These are phyloP conservation scores for Hyperopisus bebe DNA, from an alignment of 2,113 vertebrate species.

Conservation along the genomic window DNA sequence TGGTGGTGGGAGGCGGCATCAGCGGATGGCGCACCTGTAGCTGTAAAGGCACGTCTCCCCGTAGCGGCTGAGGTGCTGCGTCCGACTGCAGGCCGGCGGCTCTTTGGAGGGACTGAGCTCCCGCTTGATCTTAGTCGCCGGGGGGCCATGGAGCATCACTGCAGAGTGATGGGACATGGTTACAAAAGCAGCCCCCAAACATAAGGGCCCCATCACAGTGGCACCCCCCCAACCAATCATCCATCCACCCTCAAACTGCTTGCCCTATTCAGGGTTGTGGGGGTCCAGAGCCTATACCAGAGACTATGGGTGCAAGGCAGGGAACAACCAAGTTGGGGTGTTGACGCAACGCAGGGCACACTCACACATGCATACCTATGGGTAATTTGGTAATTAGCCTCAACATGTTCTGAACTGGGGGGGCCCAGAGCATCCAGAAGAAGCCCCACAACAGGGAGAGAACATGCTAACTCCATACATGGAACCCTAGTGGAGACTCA, in stretches of 20 bases:
- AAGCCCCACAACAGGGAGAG: neutral
- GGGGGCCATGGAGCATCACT: constrained; percentile 95
- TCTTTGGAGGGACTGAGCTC: constrained; percentile 83
- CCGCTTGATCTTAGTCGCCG: constrained; percentile 87
- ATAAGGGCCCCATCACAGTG: constrained; percentile 15
- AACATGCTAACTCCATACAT: no score
- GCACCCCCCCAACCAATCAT: neutral
- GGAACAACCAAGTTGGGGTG: no score
- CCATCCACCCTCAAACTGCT: neutral
- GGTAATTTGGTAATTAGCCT: no score
- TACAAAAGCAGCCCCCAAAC: neutral
- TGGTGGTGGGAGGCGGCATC: neutral
- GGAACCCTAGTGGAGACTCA: no score
- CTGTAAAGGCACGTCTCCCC: constrained; percentile 99
- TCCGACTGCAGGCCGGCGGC: constrained; percentile 79
- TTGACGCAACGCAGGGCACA: neutral
- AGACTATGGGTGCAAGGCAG: neutral
- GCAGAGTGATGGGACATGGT: constrained; percentile 20
- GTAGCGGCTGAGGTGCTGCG: constrained; percentile 78
- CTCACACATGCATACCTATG: no score
- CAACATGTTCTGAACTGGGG: no score
- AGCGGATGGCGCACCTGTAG: constrained; percentile 75
- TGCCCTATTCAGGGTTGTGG: neutral
- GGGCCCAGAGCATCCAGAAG: no score
- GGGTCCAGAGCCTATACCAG: neutral